Percentiles rank a stretch among this genome's conserved stretches.
Evolutionary conservation across 2,888 invertebrate genomes (phyloP).

Genomic region (Pterobdella sp.): DNA sequence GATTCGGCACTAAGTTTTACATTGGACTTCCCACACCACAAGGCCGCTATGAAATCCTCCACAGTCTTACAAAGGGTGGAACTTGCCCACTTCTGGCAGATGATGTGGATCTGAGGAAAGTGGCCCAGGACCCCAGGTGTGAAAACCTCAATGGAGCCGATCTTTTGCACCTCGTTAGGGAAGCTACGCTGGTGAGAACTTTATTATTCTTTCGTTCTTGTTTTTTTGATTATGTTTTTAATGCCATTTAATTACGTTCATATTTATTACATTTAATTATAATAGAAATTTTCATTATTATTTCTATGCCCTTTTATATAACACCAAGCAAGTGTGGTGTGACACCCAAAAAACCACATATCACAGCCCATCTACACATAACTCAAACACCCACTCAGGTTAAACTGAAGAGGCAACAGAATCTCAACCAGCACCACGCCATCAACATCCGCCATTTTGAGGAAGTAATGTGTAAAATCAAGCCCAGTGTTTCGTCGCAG

Average conservation of each 20-base stretch:
- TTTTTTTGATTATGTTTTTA: too few relatives aligned
- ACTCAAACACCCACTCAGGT: too few relatives aligned
- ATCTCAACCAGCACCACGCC: not conserved
- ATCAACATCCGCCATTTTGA: not conserved
- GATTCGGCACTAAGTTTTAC: conserved; percentile 20
- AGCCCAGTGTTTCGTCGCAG: conserved; percentile 5
- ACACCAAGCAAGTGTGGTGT: too few relatives aligned
- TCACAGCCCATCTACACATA: too few relatives aligned
- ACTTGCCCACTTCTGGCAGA: not conserved
- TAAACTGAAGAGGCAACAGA: not conserved
- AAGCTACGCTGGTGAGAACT: not conserved
- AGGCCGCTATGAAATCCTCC: conserved; percentile 22
- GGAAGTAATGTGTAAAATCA: not conserved
- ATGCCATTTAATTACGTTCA: too few relatives aligned
- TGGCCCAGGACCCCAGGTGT: conserved; percentile 10
- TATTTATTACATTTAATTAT: too few relatives aligned
- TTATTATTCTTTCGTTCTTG: too few relatives aligned
- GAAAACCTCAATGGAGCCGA: conserved; percentile 22
- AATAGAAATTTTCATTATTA: too few relatives aligned
- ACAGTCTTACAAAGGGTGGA: conserved; percentile 15
- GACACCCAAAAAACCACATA: too few relatives aligned
- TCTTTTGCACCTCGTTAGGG: not conserved
- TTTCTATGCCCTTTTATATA: too few relatives aligned
- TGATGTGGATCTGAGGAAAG: not conserved
- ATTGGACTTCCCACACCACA: conserved; percentile 18